Conservation (phyloP, 1,140 invertebrate genomes). For the Sitodiplosis mosellana region DNA sequence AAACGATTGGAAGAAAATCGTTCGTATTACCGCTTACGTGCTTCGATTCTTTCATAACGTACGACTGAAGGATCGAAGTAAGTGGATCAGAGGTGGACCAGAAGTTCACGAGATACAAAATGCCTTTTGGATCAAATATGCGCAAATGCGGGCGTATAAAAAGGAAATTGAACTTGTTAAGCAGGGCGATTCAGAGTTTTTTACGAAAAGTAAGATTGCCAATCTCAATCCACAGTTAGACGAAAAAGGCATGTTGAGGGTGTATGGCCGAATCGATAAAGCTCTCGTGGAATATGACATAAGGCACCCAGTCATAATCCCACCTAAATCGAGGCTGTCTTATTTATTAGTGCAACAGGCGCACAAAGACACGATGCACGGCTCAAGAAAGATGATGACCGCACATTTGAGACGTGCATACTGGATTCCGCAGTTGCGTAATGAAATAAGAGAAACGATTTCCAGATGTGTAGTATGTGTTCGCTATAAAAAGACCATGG, state of each 20-base stretch:
- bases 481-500: not conserved
- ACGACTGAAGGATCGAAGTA: too few species aligned
- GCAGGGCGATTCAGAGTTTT: not conserved
- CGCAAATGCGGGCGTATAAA: too few species aligned
- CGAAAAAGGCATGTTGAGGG: constrained; percentile 11
- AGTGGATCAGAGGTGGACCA: too few species aligned
- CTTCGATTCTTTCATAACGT: too few species aligned
- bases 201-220: not conserved
- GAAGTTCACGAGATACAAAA: too few species aligned
- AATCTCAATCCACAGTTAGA: constrained; percentile 13
- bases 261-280: constrained; percentile 14
- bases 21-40: too few species aligned
- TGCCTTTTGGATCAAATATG: too few species aligned
- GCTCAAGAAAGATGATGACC: not conserved
- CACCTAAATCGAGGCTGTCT: not conserved
- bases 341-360: not conserved
- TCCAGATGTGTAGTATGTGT: not conserved
- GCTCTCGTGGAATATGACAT: constrained; percentile 1
- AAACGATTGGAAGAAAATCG: too few species aligned
- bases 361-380: not conserved
- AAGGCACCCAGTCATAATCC: not conserved
- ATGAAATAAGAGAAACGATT: not conserved
- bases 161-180: too few species aligned
- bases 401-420: not conserved
- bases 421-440: not conserved